A percentile compares a stretch with the other conserved stretches of the same genome.
Conservation (phyloP, 1,140 invertebrate genomes). For the Ridgeia piscesae region DNA sequence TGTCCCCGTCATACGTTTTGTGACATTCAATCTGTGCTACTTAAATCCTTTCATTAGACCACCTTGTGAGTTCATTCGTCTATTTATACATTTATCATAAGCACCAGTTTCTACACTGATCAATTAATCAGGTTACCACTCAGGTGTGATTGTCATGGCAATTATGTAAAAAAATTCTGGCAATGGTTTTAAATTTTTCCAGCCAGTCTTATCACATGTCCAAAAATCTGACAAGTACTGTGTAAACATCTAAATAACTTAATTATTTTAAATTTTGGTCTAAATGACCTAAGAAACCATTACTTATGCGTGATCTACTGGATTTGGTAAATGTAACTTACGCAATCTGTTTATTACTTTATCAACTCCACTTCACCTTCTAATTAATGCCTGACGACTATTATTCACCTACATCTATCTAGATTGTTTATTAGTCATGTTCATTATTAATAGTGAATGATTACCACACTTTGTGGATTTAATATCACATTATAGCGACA, state of each 20-base stretch:
- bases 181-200: background rate
- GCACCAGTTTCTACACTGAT: background rate
- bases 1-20: background rate
- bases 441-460: background rate
- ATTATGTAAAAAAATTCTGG: no score
- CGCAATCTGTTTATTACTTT: no score
- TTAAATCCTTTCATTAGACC: background rate
- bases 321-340: no score
- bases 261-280: no score
- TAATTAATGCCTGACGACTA: no score
- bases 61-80: background rate
- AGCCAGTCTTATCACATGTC: background rate
- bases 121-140: background rate
- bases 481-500: background rate
- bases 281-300: no score
- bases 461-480: background rate
- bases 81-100: background rate
- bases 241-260: no score
- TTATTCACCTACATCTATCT: no score
- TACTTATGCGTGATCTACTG: no score
- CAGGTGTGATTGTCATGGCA: no score
- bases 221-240: background rate
- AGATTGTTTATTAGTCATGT: no score
- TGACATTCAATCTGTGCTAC: background rate
- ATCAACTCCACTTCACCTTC: no score